A percentile compares a stretch with the other conserved stretches of the same genome.
Evolutionary conservation across 2,888 invertebrate species (phyloP).

Genomic region (Zhuqinia jingwanae): DNA sequence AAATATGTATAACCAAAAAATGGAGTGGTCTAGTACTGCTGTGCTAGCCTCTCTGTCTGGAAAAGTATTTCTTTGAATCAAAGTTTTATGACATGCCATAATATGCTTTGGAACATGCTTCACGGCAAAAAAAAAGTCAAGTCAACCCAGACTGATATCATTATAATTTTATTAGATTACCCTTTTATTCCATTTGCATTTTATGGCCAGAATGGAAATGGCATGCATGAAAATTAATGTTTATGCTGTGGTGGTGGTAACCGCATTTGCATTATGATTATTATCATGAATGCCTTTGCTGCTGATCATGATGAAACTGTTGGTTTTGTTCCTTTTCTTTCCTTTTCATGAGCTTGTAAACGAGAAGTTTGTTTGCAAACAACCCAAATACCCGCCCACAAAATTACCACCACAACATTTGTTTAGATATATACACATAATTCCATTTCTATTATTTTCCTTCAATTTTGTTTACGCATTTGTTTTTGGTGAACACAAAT

Average conservation of each 20-base stretch:
- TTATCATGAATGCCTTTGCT: too few relatives aligned
- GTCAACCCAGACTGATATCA: neutral
- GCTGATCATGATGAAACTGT: neutral
- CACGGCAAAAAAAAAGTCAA: neutral
- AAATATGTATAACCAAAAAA: too few relatives aligned
- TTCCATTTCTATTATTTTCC: neutral
- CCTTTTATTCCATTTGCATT: conserved; percentile 3
- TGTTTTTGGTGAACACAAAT: too few relatives aligned
- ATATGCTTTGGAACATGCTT: too few relatives aligned
- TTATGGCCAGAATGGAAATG: neutral
- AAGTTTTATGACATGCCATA: too few relatives aligned
- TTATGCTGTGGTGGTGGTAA: too few relatives aligned
- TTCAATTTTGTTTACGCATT: neutral
- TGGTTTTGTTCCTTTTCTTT: neutral
- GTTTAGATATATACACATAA: neutral
- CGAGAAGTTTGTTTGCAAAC: too few relatives aligned
- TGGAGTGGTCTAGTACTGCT: too few relatives aligned
- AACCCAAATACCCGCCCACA: neutral
- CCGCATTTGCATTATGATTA: conserved; percentile 11
- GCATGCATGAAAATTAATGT: neutral
- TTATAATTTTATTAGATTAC: conserved; percentile 28
- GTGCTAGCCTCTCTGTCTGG: too few relatives aligned
- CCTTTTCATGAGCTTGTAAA: too few relatives aligned
- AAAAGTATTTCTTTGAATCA: too few relatives aligned
- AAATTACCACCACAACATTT: neutral